phyloP scores from a whole-genome alignment of 37 sponge, comb jelly and placozoan species.

The Eunapius fragilis region DNA sequence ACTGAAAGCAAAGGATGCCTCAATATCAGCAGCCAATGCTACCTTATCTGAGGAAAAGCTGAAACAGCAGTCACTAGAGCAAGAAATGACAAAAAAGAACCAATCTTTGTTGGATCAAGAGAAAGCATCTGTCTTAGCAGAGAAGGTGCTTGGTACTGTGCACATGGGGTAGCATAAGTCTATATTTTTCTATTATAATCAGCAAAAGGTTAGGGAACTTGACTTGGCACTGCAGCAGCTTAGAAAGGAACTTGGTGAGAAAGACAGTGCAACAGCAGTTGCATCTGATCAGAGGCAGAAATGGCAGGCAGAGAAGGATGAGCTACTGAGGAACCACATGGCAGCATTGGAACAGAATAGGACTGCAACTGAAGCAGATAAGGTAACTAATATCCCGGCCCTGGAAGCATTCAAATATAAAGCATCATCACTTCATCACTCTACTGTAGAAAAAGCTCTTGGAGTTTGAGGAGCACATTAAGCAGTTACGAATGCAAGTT shows the following conservation, averaged over 20 bases:
- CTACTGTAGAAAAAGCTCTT: background rate
- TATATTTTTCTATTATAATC: background rate
- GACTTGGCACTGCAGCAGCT: background rate
- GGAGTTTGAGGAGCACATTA: background rate
- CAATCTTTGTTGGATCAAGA: background rate
- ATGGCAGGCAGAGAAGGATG: background rate
- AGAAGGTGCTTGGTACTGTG: background rate
- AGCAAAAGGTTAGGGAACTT: background rate
- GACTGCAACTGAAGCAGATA: background rate
- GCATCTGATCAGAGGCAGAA: background rate
- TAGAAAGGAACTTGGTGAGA: background rate
- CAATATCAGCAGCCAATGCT: background rate
- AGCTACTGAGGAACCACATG: background rate
- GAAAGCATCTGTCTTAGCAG: background rate
- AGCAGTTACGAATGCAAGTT: background rate
- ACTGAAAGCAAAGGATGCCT: conserved; percentile 5
- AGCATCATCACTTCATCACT: background rate
- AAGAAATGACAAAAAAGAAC: background rate
- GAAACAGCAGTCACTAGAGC: background rate
- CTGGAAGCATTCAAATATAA: background rate
- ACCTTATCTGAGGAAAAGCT: background rate
- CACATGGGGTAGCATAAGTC: background rate
- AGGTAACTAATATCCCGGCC: background rate
- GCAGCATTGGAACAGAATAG: background rate
- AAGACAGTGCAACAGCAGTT: background rate